Conservation (phyloP, 1,140 invertebrate genomes). For the Procambarus clarkii region DNA sequence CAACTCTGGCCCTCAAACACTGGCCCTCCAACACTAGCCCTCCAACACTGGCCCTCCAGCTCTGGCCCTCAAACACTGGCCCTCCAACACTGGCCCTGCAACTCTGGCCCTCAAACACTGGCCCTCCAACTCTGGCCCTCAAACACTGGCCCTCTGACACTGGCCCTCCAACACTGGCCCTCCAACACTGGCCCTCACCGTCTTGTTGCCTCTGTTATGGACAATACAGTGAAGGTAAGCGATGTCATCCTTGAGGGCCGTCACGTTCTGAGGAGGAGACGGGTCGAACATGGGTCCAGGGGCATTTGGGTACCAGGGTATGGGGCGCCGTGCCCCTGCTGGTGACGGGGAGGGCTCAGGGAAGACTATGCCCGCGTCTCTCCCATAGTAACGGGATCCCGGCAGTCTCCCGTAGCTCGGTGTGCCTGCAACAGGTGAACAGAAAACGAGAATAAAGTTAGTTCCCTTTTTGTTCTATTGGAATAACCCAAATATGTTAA, state of each 20-base stretch:
- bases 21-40: too few species aligned
- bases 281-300: constrained; percentile 46
- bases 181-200: constrained; percentile 11
- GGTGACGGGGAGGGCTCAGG: not conserved
- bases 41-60: too few species aligned
- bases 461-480: too few species aligned
- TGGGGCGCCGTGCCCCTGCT: constrained; percentile 22
- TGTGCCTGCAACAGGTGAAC: not conserved
- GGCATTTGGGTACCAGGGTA: constrained; percentile 52
- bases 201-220: constrained; percentile 50
- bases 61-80: too few species aligned
- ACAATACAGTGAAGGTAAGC: constrained; percentile 63
- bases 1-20: too few species aligned
- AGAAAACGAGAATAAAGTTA: not conserved
- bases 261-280: constrained; percentile 51
- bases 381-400: constrained; percentile 22
- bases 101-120: too few species aligned
- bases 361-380: not conserved
- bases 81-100: too few species aligned
- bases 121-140: too few species aligned
- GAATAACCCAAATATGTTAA: too few species aligned
- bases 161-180: too few species aligned
- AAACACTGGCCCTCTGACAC: too few species aligned
- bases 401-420: not conserved
- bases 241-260: constrained; percentile 50